Base-by-base conservation (phyloP, 2,113 vertebrate genomes). In the Condylura cristata region DNA sequence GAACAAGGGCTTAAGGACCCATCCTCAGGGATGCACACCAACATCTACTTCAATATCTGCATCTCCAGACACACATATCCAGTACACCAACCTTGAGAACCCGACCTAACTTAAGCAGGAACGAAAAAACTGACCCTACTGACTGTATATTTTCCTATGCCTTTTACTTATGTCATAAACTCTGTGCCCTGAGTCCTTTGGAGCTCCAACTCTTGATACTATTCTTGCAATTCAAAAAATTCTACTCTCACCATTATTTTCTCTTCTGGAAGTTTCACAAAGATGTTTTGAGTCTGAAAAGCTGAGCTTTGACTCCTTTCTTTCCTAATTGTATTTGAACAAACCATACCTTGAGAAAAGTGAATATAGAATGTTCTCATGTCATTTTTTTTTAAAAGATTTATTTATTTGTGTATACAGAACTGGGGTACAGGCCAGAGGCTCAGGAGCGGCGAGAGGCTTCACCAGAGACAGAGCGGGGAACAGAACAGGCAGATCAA, bases 81-180 rank as follows among this genome's bases (percentile, higher is more conserved):
- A 79, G 71, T 32, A 85, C 13, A 48, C 12, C 41, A 80, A 22
- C 26, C 39, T 91, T 78, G 28, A 84, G 16, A 96, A 84, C 5
- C 14, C 17, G 58, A 66, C 12, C 46, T 91, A 84, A 66, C 66
- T 28, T 48, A 60, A 84, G n/a, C 32, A 87, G 56, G 16, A 63
- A 61, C 26, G n/a, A 9, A 13, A 90, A 95, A 90, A 56, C n/a
- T 76, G 60, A 61, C 34, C 20, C 75, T 37, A 85, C 3, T 82
- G 6, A 80, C 14, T 83, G 68, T 58, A 20, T 61, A 32, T 61
- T 74, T 87, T 74, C 83, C 5, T 20, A 12, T 41, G 32, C 14
- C 32, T 84, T 91, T 91, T 94, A 71, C 78, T 87, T 83, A 72
- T 72, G 71, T 14, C 34, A 88, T 41, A 74, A 87, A 88, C 28